A percentile compares a stretch with the other conserved stretches of the same genome.
These are phyloP conservation scores for Heterotilapia buettikoferi DNA, from an alignment of 2,113 vertebrate genomes.

Conservation along the genomic window DNA sequence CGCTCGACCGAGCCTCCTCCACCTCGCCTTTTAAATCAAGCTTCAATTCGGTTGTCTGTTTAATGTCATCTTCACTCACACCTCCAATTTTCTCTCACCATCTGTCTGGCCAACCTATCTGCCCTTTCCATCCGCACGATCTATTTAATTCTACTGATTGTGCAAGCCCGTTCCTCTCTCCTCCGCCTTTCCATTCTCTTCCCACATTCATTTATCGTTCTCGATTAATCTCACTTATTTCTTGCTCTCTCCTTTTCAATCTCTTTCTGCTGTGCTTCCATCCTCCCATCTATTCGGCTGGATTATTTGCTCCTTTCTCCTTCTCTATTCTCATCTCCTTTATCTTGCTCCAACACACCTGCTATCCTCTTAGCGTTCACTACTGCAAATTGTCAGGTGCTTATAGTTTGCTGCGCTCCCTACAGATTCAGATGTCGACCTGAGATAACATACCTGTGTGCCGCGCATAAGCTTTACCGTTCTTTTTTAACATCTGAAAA, in stretches of 20 bases:
- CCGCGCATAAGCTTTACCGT: not conserved
- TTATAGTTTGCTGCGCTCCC: not conserved
- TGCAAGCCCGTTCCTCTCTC: not conserved
- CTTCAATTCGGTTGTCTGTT: not conserved
- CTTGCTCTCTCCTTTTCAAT: not conserved
- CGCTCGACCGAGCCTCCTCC: not conserved
- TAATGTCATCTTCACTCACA: slow-evolving; percentile 30
- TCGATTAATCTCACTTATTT: not conserved
- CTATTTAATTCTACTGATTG: not conserved
- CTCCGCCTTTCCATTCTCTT: not conserved
- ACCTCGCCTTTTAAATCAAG: not conserved
- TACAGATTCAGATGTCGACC: not conserved
- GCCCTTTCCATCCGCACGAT: not conserved
- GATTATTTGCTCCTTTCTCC: not conserved
- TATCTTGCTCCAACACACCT: not conserved
- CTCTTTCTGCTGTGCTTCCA: not conserved
- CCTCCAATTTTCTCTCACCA: not conserved
- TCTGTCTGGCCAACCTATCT: not conserved
- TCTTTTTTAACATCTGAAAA: not conserved
- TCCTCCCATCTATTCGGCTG: not conserved
- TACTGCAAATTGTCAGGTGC: not conserved
- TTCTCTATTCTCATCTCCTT: not conserved
- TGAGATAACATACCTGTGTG: not conserved
- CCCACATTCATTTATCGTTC: not conserved
- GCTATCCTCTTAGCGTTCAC: not conserved